Evolutionary conservation across 2,113 vertebrate genomes (phyloP).

Genomic region (Ctenomys sociabilis): DNA sequence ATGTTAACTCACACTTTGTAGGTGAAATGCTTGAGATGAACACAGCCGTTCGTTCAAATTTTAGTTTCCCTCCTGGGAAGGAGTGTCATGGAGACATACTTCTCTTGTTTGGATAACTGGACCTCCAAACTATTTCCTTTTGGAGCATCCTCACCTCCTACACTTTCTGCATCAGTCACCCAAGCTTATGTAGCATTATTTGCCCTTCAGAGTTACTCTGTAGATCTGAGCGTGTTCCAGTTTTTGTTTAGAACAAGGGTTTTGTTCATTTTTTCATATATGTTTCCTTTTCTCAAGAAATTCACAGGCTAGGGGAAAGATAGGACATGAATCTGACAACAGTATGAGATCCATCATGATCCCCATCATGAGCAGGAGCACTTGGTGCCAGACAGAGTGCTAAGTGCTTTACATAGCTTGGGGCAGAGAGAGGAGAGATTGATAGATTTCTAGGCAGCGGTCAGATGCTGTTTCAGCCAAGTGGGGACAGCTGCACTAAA

Average conservation of each 20-base stretch:
- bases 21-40: background rate
- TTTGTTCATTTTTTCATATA: background rate
- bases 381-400: background rate
- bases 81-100: background rate
- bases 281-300: background rate
- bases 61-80: background rate
- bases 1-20: background rate
- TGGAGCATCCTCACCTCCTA: background rate
- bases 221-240: background rate
- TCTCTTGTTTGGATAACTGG: background rate
- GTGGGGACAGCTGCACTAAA: background rate
- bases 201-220: background rate
- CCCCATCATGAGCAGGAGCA: background rate
- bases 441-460: no score
- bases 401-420: background rate
- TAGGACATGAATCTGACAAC: background rate
- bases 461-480: background rate
- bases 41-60: background rate
- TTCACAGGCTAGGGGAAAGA: background rate
- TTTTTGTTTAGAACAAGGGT: background rate
- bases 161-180: background rate
- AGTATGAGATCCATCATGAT: background rate
- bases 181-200: background rate
- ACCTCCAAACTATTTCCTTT: background rate
- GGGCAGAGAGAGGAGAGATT: background rate